Evolutionary conservation across 2,797 vertebrate species (phyloP), one percentile per base, ranked within the genome.

Genomic region (Catharus ustulatus): DNA sequence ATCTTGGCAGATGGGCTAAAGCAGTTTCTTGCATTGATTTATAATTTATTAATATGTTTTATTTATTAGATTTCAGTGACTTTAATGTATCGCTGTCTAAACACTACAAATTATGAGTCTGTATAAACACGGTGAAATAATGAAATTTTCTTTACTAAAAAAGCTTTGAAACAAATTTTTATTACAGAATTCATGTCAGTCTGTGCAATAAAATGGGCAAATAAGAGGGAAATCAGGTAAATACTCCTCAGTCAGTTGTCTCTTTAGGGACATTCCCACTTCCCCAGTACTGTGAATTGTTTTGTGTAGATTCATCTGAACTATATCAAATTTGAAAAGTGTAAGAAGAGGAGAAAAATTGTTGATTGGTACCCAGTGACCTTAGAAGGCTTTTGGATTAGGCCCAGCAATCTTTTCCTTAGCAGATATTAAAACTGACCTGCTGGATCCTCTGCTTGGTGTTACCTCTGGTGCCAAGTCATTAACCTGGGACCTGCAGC

Each of bases 1-100:
- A 29, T 9, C 38, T 40, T 89, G 36, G 54, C 93, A 95, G 82
- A 77, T 52, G 79, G 58, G 72, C 64, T 23, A 55, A 75, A 46
- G 27, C 68, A 76, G 67, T 26, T 95, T 76, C 45, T 84, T 92
- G 45, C 61, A n/a, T 45, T 87, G 84, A 72, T 83, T 77, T 13
- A 80, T 93, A 93, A 95, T 92, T 94, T 87, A 92, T 92, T 92
- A 49, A 45, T 92, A 82, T 71, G 26, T 85, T 94, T 94, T 87
- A 89, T 93, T 91, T 91, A 87, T 77, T 83, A 92, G 61, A 92
- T 88, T 95, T 84, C 59, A 46, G 23, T 75, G 59, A 45, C 18
- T 79, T 82, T 57, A 84, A 51, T 83, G 26, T 78, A 38, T 77
- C 5, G 0, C 46, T 34, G 18, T n/a, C 58, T 87, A 83, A 87